A percentile compares a stretch with the other conserved stretches of the same genome.
Evolutionary conservation across 2,113 vertebrate species (phyloP).

Genomic region (Pongo abelii): DNA sequence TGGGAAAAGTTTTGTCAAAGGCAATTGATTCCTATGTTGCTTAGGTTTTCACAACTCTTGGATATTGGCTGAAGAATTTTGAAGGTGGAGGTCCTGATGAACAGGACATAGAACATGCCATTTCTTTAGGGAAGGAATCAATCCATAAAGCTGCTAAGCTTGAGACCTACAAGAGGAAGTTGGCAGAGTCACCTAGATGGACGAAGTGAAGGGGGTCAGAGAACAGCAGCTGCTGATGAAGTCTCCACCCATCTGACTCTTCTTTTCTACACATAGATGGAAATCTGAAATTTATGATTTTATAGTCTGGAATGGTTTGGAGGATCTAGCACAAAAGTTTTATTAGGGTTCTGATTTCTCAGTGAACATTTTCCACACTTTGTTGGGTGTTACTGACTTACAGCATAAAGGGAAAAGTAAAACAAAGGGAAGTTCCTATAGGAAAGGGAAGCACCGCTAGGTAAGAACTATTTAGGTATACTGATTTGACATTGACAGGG

Average conservation of each 20-base stretch:
- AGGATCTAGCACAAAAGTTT: neutral
- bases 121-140: neutral
- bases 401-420: neutral
- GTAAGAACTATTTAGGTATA: neutral
- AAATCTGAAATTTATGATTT: neutral
- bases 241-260: neutral
- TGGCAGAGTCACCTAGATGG: neutral
- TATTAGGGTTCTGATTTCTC: constrained; percentile 58
- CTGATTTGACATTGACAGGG: neutral
- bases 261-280: neutral
- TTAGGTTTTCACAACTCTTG: neutral
- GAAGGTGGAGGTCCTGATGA: neutral
- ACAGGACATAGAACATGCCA: neutral
- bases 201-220: neutral
- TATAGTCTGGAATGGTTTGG: neutral
- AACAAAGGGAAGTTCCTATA: neutral
- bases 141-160: neutral
- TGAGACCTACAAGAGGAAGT: neutral
- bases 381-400: neutral
- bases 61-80: neutral
- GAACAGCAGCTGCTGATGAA: neutral
- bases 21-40: neutral
- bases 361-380: neutral
- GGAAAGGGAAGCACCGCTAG: neutral
- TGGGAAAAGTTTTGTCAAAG: neutral